Base-by-base conservation (phyloP, 1,140 invertebrate genomes). In the Drosophila busckii region DNA sequence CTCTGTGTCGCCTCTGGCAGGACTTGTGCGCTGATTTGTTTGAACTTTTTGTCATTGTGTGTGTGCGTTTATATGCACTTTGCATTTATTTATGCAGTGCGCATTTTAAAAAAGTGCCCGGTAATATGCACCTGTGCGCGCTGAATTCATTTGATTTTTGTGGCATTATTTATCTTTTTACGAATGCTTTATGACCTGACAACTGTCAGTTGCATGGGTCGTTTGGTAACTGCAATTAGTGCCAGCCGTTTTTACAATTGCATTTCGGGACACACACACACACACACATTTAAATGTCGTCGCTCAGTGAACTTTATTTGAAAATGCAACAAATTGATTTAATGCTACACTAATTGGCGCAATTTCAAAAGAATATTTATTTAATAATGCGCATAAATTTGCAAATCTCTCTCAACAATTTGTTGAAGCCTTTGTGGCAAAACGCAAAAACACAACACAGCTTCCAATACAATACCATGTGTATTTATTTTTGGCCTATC, bases 171-270 rank as follows among this genome's bases (percentile, higher is more conserved):
- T 45, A n/a, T n/a, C n/a, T n/a, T n/a, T n/a, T n/a, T n/a, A n/a
- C n/a, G n/a, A n/a, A n/a, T 46, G 34, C 46, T 73, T 46, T 48
- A 71, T 64, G 53, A 60, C 40, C 53, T 50, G 68, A 80, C 58
- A 78, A 80, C 68, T 60, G 54, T 44, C 55, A 58, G 44, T 32
- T 59, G 48, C 19, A 45, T 40, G 26, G 22, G 17, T 40, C 15
- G 4, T 16, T 58, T 42, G 37, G 22, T 42, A 19, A 28, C 31
- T 23, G 22, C 70, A 71, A 80, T 78, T 78, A 80, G 73, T 52
- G 31, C 4, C n/a, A 31, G 34, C 37, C 48, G 25, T 20, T 23
- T 49, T 37, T 48, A 34, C 49, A 29, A 28, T 63, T 38, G 25
- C 42, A 25, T 31, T 12, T 9, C 13, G 26, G n/a, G n/a, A n/a